These are phyloP conservation scores for Tachycineta bicolor DNA, from an alignment of 2,113 vertebrate genomes.

Conservation along the genomic window DNA sequence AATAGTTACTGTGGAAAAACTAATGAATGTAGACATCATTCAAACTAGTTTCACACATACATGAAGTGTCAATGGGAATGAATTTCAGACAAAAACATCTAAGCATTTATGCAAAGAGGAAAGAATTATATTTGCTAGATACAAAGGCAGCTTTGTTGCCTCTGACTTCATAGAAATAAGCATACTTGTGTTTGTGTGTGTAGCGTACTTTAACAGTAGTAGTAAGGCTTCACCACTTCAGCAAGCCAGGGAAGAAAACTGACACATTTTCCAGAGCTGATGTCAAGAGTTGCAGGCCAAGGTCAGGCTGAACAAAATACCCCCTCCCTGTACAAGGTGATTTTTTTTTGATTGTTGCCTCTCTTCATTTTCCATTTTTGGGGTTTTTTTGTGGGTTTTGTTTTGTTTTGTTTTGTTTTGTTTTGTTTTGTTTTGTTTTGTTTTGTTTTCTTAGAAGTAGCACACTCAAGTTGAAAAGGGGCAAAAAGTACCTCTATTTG, in stretches of 20 bases:
- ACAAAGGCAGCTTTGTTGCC: slow-evolving; percentile 70
- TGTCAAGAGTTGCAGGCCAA: slow-evolving; percentile 51
- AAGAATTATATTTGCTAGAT: slow-evolving; percentile 67
- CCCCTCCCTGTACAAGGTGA: slow-evolving; percentile 13
- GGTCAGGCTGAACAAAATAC: slow-evolving; percentile 42
- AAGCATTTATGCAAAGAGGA: slow-evolving; percentile 45
- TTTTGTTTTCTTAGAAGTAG: neutral
- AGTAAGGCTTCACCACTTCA: neutral
- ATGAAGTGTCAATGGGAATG: slow-evolving; percentile 63
- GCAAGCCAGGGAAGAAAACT: slow-evolving; percentile 4
- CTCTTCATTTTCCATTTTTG: neutral
- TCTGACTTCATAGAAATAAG: slow-evolving; percentile 56
- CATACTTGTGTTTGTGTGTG: neutral
- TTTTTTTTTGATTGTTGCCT: slow-evolving; percentile 6
- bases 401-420: too few species aligned
- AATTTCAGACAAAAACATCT: slow-evolving; percentile 70
- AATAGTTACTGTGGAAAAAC: slow-evolving; percentile 54
- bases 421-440: neutral
- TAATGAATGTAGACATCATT: slow-evolving; percentile 61
- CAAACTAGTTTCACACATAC: slow-evolving; percentile 51
- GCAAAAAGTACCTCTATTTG: neutral
- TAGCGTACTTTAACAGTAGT: neutral
- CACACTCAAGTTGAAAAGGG: neutral
- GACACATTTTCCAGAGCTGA: slow-evolving; percentile 32
- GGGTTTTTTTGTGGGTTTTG: neutral